These are phyloP conservation scores for Theretra japonica DNA, from an alignment of 2,888 invertebrate species.

Conservation along the genomic window DNA sequence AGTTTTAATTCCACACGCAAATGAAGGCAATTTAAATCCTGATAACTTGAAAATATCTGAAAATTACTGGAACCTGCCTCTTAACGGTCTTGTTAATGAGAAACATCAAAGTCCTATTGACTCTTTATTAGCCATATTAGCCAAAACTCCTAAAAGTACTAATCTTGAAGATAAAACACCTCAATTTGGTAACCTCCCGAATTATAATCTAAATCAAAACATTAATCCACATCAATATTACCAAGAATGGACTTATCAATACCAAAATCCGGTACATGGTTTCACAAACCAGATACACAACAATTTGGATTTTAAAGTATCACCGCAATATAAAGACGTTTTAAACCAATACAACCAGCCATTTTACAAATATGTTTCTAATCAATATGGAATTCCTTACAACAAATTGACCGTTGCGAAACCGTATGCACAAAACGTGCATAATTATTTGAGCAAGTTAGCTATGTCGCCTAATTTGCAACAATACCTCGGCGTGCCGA, in stretches of 20 bases:
- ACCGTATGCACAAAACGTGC: not conserved
- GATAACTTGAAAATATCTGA: not conserved
- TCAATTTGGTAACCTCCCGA: not conserved
- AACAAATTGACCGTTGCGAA: not conserved
- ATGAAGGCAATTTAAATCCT: not conserved
- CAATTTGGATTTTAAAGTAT: not conserved
- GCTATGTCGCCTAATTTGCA: not conserved
- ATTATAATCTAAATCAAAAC: not conserved
- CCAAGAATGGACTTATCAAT: not conserved
- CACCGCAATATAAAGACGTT: not conserved
- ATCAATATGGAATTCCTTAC: not conserved
- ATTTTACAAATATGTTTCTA: not conserved
- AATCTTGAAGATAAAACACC: not conserved
- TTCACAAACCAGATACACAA: not conserved
- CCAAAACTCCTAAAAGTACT: not conserved
- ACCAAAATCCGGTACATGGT: not conserved
- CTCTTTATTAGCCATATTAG: not conserved
- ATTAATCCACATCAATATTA: not conserved
- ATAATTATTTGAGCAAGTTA: slow-evolving; percentile 42
- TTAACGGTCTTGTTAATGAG: not conserved
- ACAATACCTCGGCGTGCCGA: not conserved
- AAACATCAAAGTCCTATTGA: not conserved
- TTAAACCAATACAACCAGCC: not conserved
- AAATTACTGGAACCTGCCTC: not conserved
- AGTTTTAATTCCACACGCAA: not conserved